Base-by-base conservation (phyloP, 1,140 invertebrate species). In the Neocloeon triangulifer region DNA sequence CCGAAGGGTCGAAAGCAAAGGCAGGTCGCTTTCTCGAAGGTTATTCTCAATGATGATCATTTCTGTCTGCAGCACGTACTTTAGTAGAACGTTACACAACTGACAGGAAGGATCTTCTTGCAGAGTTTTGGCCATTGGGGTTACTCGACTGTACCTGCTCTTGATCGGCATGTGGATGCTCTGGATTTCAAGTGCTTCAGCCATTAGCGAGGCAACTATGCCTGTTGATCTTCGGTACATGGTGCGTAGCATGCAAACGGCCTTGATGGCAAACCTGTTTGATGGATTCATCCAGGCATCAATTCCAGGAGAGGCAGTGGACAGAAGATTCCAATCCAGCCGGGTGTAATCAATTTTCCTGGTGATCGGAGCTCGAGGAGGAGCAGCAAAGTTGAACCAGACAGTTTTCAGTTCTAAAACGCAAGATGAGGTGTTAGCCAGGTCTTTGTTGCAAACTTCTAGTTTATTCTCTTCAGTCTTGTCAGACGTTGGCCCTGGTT, bases 321-420 rank as follows among this genome's bases (percentile, higher is more conserved):
- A 92, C 15, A 96, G 51, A 13, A 96, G 56, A 57, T 96, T 95
- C 88, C 89, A 95, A 52, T 96, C 91, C 34, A 91, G 53, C 42
- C 77, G 69, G 0, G 86, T 94, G 45, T 81, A 89, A 51, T 95
- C 88, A 35, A 92, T 88, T 58, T 92, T 92, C 29, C 79, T 67
- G 0, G 86, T 92, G 20, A 91, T 91, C 1, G 88, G 84, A 10
- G 84, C 82, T 39, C 82, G 67, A 0, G 88, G 88, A 2, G 91
- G 89, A 1, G 91, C 88, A 13, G 89, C 89, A 59, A 95, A 95
- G 51, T 94, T 94, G 41, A 95, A 88, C 89, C 89, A 96, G 8
- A 91, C 76, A 0, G 76, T 73, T 48, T 80, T 78, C 4, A 95
- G 55, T 45, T 92, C 78, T 25, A 92, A 76, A 2, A 78, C 61